Evolutionary conservation across 2,797 vertebrate species (phyloP), one percentile per base, ranked within the genome.

Genomic region (Chelon labrosus): DNA sequence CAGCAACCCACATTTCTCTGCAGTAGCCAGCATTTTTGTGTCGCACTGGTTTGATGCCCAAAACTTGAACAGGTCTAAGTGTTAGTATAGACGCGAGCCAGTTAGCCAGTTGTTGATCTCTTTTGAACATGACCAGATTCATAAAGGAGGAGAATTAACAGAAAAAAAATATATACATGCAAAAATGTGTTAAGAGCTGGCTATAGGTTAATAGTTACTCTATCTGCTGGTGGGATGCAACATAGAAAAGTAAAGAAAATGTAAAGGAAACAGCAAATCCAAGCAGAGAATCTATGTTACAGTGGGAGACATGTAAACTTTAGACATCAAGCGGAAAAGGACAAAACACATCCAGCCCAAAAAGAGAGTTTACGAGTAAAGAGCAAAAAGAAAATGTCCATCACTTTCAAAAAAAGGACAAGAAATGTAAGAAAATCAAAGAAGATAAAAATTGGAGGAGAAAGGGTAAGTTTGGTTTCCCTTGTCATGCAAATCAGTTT

Each of bases 401-500:
- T 96, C 93, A 94, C 91, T 92, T 91, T 94, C 95, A 96, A 97
- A 98, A 97, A 97, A 95, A 96, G 96, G 95, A 97, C 96, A 98
- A 98, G 96, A 98, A 96, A 96, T 96, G 94, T 96, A 97, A 97
- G 97, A 97, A 97, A 97, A 97, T 96, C 92, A 95, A 95, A 95
- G 94, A 96, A 95, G 95, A 95, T 95, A 97, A 98, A 97, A 96
- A 97, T 92, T 88, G 93, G 92, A 94, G 90, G 92, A 95, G 92
- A 81, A 89, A 91, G 85, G 87, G 90, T 80, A 91, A 77, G 84
- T 91, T 74, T 91, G 84, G 80, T 80, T 90, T 91, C 84, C 86
- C 85, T 92, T 95, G 91, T 98, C 98, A 99, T 99, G 98, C 97
- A 99, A 96, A 96, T 97, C 96, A 96, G 92, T 96, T 97, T 96